Percentiles rank a stretch among this genome's conserved stretches.
These are phyloP conservation scores for Bucco capensis DNA, from an alignment of 2,113 vertebrate genomes.

Conservation along the genomic window DNA sequence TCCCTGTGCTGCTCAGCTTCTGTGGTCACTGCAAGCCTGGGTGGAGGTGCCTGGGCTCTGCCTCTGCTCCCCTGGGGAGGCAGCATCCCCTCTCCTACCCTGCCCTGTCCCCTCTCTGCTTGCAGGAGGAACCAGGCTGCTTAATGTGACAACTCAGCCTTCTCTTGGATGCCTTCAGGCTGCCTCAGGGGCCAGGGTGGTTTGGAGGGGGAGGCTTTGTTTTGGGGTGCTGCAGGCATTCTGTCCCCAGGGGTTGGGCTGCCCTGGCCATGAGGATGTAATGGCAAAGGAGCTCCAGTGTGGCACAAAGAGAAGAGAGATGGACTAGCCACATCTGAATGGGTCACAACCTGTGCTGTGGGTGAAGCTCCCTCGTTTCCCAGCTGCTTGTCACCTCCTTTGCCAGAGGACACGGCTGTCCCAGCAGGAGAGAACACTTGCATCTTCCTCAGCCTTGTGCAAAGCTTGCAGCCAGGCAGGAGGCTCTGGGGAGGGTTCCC, in stretches of 20 bases:
- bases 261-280: accelerated
- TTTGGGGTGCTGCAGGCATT: not conserved
- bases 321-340: not conserved
- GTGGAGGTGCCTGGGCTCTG: not conserved
- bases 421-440: not conserved
- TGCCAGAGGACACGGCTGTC: not conserved
- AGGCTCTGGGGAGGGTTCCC: accelerated
- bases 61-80: not conserved
- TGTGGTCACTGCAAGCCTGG: not conserved
- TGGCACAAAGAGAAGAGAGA: not conserved
- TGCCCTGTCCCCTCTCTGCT: accelerated
- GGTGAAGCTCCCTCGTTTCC: not conserved
- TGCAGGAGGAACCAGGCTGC: not conserved
- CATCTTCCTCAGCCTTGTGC: not conserved
- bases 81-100: not conserved
- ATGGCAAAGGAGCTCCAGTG: not conserved
- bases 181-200: not conserved
- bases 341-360: not conserved
- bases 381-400: not conserved
- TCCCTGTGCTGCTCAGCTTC: not conserved
- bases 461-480: accelerated
- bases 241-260: not conserved
- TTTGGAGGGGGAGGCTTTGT: not conserved
- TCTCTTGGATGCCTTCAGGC: not conserved
- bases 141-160: not conserved